Percentiles rank a stretch among this genome's conserved stretches.
Evolutionary conservation across 2,113 vertebrate species (phyloP).

Genomic region (Scopus umbretta): DNA sequence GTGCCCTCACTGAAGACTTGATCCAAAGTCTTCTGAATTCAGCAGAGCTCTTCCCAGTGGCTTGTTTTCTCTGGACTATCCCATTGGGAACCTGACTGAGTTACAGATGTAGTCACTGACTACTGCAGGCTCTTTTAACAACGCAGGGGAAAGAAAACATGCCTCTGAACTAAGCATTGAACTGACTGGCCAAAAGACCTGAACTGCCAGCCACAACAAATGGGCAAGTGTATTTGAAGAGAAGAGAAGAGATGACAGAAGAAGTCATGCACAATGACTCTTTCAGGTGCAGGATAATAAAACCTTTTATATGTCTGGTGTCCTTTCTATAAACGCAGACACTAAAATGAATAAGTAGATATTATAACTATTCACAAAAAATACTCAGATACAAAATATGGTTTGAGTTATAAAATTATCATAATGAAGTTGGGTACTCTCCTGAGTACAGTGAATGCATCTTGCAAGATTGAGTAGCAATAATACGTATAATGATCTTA

Average conservation of each 20-base stretch:
- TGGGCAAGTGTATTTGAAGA: background rate
- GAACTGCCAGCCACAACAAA: background rate
- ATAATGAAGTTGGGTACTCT: background rate
- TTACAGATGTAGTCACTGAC: background rate
- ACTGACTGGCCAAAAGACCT: background rate
- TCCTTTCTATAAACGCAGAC: background rate
- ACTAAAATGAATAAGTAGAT: background rate
- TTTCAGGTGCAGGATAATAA: background rate
- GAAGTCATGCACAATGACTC: background rate
- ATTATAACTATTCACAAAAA: background rate
- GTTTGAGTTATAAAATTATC: background rate
- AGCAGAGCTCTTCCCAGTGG: background rate
- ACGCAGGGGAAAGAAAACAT: background rate
- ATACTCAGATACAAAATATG: background rate
- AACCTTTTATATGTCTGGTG: background rate
- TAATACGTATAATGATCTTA: background rate
- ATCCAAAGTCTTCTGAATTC: background rate
- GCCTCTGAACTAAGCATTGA: background rate
- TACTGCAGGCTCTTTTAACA: background rate
- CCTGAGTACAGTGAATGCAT: background rate
- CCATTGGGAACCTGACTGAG: background rate
- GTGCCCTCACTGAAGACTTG: background rate
- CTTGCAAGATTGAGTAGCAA: background rate
- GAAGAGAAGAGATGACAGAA: background rate
- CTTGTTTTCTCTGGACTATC: background rate